Base-by-base conservation (phyloP, 1,140 invertebrate genomes). In the Caenorhabditis latens region DNA sequence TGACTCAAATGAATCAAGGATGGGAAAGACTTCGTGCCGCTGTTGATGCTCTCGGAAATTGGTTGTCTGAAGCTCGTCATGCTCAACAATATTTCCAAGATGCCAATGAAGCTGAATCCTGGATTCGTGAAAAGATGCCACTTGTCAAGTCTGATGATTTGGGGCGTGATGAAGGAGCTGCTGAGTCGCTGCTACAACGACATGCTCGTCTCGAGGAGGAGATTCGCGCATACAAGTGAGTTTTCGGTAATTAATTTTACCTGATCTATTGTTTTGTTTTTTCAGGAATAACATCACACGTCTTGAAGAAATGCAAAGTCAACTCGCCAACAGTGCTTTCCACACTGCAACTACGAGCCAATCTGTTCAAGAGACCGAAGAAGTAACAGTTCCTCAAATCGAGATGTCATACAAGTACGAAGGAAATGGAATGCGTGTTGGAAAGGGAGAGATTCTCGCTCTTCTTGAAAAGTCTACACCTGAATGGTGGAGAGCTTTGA, bases 401-500 rank as follows among this genome's bases (percentile, higher is more conserved):
- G 95, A 93, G 86, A 94, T 94, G 63, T 93, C 97, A 40, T 99
- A 98, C 93, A 95, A 96, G 4, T 99, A 98, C 94, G 95, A 94
- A 89, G 97, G 97, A 0, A 96, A 98, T 91, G 97, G 96, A n/a
- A 96, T 98, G 94, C 95, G 95, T 40, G 96, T 98, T 94, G 94
- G 94, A 6, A 99, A 98, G 93, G 96, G 96, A 85, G 97, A 98
- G 94, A 93, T 95, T 4, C 96, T 99, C 96, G 95, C 97, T 90
- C 94, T 99, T 2, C 94, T 99, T 67, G 96, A 96, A 90, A 97
- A 98, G 93, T 98, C 96, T 1, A 99, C 99, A 93, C 95, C 95
- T 1, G 98, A 99, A 93, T 99, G 98, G 98, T 99, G 98, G 98
- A 96, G 96, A 90, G 96, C 99, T 6, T 94, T 97, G 16, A 98